Conservation (phyloP, 2,888 invertebrate genomes). For the Arrhopalites spinosus region DNA sequence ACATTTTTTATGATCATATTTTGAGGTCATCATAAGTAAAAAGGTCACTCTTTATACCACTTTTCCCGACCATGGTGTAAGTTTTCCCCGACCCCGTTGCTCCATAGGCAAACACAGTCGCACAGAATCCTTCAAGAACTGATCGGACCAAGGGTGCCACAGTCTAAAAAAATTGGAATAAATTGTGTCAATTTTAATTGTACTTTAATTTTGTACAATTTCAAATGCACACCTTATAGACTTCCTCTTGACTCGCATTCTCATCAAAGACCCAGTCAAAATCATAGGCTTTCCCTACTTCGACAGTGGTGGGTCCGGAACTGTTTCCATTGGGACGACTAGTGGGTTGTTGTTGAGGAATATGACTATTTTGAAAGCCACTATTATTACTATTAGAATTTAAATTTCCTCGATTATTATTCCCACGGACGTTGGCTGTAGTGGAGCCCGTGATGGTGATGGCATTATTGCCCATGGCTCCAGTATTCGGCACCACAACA, state of each 20-base stretch:
- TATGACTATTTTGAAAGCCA: conserved; percentile 31
- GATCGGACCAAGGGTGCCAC: conserved; percentile 86
- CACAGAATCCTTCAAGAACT: conserved; percentile 86
- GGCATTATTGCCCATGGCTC: not conserved
- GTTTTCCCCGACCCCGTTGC: conserved; percentile 92
- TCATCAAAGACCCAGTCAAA: conserved; percentile 91
- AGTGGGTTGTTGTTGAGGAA: not conserved
- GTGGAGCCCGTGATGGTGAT: not conserved
- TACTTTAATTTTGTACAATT: no score
- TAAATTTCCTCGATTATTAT: not conserved
- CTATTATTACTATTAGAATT: conserved; percentile 29
- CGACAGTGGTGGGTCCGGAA: conserved; percentile 71
- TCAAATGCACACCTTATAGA: conserved; percentile 75
- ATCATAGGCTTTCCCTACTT: conserved; percentile 76
- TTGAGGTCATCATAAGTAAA: no score
- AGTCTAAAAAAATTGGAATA: conserved; percentile 59
- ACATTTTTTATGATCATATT: no score
- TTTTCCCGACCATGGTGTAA: conserved; percentile 82
- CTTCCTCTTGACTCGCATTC: conserved; percentile 76
- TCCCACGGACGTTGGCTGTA: not conserved
- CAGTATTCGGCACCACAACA: not conserved
- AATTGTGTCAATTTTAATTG: no score
- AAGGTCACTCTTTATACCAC: no score
- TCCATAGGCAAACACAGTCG: conserved; percentile 94
- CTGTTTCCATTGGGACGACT: conserved; percentile 61